Evolutionary conservation across 2,797 vertebrate species (phyloP).

Genomic region (Rousettus madagascariensis): DNA sequence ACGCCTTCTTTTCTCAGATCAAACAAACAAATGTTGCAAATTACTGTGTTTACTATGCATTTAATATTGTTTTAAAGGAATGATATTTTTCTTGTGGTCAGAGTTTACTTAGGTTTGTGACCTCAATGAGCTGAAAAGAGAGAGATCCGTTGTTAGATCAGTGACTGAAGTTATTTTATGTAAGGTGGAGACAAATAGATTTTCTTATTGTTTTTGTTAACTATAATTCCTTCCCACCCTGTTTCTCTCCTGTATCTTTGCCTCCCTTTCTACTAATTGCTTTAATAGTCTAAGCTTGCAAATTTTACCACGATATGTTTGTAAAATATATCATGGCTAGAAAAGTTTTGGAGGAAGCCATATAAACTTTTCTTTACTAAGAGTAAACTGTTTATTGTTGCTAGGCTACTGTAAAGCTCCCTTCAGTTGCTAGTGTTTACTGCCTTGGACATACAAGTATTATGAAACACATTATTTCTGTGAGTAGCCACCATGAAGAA

Average conservation of each 20-base stretch:
- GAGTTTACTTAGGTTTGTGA: neutral
- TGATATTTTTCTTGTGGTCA: neutral
- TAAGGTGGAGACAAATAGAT: neutral
- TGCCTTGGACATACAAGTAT: neutral
- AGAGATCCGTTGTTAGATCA: neutral
- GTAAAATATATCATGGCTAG: neutral
- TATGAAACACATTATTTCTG: slow-evolving; percentile 21
- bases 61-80: neutral
- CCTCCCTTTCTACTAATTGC: neutral
- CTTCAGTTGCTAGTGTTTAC: neutral
- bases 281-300: neutral
- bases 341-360: neutral
- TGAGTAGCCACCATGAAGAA: slow-evolving; percentile 31
- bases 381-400: slow-evolving; percentile 39
- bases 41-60: neutral
- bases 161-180: neutral
- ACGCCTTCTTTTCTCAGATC: neutral
- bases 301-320: neutral
- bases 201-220: neutral
- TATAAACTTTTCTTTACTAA: neutral
- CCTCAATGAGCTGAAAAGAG: neutral
- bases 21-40: neutral
- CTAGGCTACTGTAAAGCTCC: neutral
- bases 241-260: neutral
- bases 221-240: neutral